These are phyloP conservation scores for Smittia aterrima DNA, from an alignment of 2,888 invertebrate genomes.

Conservation along the genomic window DNA sequence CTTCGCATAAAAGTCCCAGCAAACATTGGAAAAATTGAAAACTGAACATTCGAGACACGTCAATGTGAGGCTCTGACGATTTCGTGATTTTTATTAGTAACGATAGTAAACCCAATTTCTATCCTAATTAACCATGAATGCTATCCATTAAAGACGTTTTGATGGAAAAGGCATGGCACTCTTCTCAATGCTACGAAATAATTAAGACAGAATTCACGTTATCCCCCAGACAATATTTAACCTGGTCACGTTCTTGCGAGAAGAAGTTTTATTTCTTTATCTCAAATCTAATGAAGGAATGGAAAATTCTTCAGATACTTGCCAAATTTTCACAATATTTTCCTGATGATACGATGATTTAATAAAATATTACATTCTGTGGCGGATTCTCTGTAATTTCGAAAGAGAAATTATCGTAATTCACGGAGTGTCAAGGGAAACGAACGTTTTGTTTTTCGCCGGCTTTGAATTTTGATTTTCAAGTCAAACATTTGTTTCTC, in stretches of 20 bases:
- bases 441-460: no score
- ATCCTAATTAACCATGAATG: constrained; percentile 39
- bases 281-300: constrained; percentile 38
- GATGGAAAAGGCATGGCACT: neutral
- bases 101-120: constrained; percentile 28
- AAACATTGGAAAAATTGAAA: no score
- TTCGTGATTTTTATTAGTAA: constrained; percentile 3
- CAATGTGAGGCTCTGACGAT: neutral
- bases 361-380: constrained; percentile 33
- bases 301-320: constrained; percentile 31
- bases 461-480: no score
- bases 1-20: no score
- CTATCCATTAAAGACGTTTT: constrained; percentile 9
- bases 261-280: constrained; percentile 38
- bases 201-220: constrained; percentile 35
- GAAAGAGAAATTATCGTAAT: neutral
- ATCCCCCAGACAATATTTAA: constrained; percentile 38
- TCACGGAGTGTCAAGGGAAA: no score
- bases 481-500: no score
- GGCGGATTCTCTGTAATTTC: constrained; percentile 17
- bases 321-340: constrained; percentile 40
- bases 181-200: constrained; percentile 31
- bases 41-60: no score
- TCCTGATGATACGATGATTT: constrained; percentile 39
- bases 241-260: constrained; percentile 38